Conservation (phyloP, 2,113 vertebrate genomes). For the Gadus macrocephalus region DNA sequence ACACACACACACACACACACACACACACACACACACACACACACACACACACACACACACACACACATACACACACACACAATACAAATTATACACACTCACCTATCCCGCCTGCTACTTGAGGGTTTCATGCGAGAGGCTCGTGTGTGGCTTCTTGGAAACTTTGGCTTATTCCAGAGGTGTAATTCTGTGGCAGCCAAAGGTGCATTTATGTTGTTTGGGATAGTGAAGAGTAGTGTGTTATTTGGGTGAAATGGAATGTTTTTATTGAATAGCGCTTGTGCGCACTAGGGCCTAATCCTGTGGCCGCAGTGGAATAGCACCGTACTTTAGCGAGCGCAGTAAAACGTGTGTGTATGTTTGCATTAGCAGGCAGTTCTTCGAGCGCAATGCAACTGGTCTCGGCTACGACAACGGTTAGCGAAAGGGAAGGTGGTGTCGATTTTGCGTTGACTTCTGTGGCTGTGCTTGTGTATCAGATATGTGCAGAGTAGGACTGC, state of each 20-base stretch:
- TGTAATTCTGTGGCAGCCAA: constrained; percentile 43
- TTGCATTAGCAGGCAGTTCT: background rate
- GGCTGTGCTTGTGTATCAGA: background rate
- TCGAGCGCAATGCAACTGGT: too few relatives aligned
- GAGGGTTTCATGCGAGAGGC: too few relatives aligned
- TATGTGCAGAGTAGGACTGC: background rate
- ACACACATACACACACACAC: background rate
- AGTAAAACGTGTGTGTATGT: constrained; percentile 30
- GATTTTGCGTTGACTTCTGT: too few relatives aligned
- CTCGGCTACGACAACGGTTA: too few relatives aligned
- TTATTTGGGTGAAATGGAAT: constrained; percentile 41
- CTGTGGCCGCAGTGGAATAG: constrained; percentile 14
- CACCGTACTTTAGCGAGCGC: constrained; percentile 1
- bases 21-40: background rate
- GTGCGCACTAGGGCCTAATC: background rate
- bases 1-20: background rate
- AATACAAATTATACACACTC: background rate
- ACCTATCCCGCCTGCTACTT: background rate
- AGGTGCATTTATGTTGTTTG: constrained; percentile 39
- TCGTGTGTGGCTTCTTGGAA: background rate
- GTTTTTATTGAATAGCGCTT: constrained; percentile 27
- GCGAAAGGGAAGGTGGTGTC: too few relatives aligned
- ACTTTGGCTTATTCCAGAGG: constrained; percentile 25
- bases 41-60: background rate
- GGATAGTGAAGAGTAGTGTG: constrained; percentile 34